Percentiles rank a stretch among this genome's conserved stretches.
Evolutionary conservation across 2,888 invertebrate genomes (phyloP).

Genomic region (Thymelicus sylvestris): DNA sequence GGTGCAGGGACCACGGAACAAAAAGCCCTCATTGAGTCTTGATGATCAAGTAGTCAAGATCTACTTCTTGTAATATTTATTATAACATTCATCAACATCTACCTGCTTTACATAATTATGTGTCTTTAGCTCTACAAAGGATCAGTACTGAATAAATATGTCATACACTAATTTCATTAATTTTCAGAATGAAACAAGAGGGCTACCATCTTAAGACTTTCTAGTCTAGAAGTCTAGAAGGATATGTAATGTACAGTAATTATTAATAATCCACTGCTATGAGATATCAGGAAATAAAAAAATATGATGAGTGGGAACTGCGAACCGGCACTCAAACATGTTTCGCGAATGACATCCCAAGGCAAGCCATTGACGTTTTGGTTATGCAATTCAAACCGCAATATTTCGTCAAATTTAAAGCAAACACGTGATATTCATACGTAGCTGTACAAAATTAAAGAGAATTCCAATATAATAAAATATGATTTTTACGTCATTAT

Average conservation of each 20-base stretch:
- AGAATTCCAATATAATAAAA: neutral
- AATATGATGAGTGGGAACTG: neutral
- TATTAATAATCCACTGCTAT: no score
- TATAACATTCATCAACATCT: neutral
- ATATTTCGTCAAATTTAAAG: slow-evolving; percentile 26
- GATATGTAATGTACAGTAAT: no score
- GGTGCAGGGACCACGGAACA: no score
- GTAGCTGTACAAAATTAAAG: neutral
- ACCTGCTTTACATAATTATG: no score
- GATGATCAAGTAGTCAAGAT: no score
- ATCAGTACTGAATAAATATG: no score
- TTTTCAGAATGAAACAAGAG: no score
- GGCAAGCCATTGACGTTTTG: slow-evolving; percentile 74
- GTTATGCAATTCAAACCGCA: slow-evolving; percentile 75
- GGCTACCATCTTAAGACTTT: no score
- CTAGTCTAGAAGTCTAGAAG: no score
- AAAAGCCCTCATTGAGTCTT: no score
- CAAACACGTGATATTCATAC: slow-evolving; percentile 6
- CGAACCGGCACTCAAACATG: slow-evolving; percentile 32
- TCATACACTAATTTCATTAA: no score
- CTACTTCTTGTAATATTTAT: neutral
- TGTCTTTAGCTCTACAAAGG: no score
- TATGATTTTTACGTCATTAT: neutral
- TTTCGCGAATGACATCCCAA: slow-evolving; percentile 53
- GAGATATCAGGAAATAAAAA: slow-evolving; percentile 1